Conservation (phyloP, 2,797 vertebrate genomes). For the Coluber constrictor region DNA sequence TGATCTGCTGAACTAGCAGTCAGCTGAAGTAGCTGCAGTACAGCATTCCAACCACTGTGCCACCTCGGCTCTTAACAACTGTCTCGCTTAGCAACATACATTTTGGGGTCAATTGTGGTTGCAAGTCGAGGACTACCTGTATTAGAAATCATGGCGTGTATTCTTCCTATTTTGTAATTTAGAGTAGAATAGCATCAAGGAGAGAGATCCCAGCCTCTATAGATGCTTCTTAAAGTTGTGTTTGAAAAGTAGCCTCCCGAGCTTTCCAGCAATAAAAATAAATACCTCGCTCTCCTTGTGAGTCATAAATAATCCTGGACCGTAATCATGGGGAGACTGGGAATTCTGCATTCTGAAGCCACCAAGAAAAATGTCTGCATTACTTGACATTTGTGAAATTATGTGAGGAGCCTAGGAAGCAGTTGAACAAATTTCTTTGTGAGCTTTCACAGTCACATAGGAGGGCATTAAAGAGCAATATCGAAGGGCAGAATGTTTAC, state of each 20-base stretch:
- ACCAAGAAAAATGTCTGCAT: constrained; percentile 42
- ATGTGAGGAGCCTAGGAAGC: constrained; percentile 46
- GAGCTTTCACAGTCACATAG: constrained; percentile 37
- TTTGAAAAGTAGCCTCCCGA: constrained; percentile 39
- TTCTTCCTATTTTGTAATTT: neutral
- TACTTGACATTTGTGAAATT: constrained; percentile 58
- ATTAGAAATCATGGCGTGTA: constrained; percentile 18
- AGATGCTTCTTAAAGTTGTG: constrained; percentile 25
- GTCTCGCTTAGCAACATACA: neutral
- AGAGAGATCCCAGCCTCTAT: constrained; percentile 25
- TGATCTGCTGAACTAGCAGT: too few species aligned
- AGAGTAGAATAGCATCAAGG: neutral
- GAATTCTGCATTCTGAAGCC: constrained; percentile 44
- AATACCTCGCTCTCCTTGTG: neutral
- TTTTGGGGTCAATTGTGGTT: neutral
- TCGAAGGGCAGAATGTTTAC: constrained; percentile 28
- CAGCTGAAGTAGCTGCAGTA: too few species aligned
- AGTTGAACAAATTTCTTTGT: constrained; percentile 49
- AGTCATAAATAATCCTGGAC: constrained; percentile 47
- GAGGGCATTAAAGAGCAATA: constrained; percentile 43
- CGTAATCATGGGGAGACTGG: constrained; percentile 25
- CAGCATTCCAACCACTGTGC: too few species aligned
- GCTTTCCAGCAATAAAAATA: constrained; percentile 50
- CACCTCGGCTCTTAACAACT: neutral
- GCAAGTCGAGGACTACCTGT: neutral